Base-by-base conservation (phyloP, 2,113 vertebrate species). In the Xenotilapia longispinis region DNA sequence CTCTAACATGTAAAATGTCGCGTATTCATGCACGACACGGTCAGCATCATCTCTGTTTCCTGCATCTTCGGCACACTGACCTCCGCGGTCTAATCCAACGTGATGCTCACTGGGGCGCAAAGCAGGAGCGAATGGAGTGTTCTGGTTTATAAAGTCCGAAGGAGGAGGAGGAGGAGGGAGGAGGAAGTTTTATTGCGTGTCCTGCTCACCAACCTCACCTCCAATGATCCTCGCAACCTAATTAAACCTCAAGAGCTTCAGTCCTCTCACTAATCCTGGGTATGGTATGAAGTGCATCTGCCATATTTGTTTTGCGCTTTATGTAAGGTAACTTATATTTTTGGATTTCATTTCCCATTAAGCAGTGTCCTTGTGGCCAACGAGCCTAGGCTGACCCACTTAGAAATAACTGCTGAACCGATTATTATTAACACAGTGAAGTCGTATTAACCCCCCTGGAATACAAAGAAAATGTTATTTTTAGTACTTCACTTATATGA, bases 141-240 rank as follows among this genome's bases (percentile, higher is more conserved):
- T 84, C 40, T 88, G 60, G 58, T 80, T 93, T 95, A 92, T 93
- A 93, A 87, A 94, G 81, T 53, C 82, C 55, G 80, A 58, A 63
- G 83, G 63, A 91, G 84, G 85, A 89, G 88, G 86, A 83, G n/a
- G 84, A 87, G 38, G 75, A 80, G 73, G 81, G 83, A 60, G 81
- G 53, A 85, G 88, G 82, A 38, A 91, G 70, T 89, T 90, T 92
- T 89, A 92, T 88, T 92, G 49, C 83, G 65, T 87, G 80, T 63
- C 92, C 83, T 82, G 19, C 91, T 92, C 83, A 65, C 82, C 87
- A 81, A 79, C n/a, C 79, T 89, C 58, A 73, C 81, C 92, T 89
- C 88, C 38, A 85, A 58, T 82, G 57, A 88, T 70, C 49, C 55
- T 21, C 81, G 73, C 81, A 86, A 82, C 65, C 84, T 84, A 88